Conservation (phyloP, 2,888 invertebrate genomes). For the Drosophila phalerata region DNA sequence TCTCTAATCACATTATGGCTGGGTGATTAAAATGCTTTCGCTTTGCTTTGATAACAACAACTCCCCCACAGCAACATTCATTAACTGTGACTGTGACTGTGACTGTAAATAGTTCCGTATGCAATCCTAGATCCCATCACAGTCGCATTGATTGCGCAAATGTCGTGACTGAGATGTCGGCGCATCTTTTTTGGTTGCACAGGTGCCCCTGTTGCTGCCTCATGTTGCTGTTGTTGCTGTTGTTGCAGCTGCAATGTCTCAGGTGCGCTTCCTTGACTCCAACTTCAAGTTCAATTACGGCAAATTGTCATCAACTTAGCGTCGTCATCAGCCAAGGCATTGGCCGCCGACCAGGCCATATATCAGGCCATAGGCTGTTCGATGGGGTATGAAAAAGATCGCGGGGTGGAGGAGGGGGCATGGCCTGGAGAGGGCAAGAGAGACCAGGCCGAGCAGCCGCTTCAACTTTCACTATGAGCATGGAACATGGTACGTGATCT, state of each 20-base stretch:
- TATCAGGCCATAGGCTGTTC: neutral
- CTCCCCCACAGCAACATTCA: neutral
- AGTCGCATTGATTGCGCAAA: conserved; percentile 62
- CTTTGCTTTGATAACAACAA: conserved; percentile 9
- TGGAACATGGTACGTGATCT: conserved; percentile 51
- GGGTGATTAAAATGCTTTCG: conserved; percentile 24
- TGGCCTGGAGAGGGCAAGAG: conserved; percentile 40
- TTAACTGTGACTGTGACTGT: neutral
- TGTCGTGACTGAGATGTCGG: conserved; percentile 61
- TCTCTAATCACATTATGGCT: conserved; percentile 40
- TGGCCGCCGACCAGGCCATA: conserved; percentile 43
- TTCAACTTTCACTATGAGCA: conserved; percentile 54
- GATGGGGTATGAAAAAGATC: neutral
- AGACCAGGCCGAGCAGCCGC: conserved; percentile 30
- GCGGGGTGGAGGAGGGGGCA: neutral
- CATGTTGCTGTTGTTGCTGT: conserved; percentile 19
- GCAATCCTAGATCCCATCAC: neutral
- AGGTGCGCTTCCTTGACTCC: conserved; percentile 58
- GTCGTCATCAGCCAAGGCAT: conserved; percentile 54
- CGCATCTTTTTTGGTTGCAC: conserved; percentile 43
- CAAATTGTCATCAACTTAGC: conserved; percentile 63
- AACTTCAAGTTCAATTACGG: conserved; percentile 72
- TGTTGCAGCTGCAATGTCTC: conserved; percentile 30
- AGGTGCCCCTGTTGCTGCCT: too few relatives aligned
- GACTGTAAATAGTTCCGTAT: conserved; percentile 19